Base-by-base conservation (phyloP, 2,888 invertebrate species). In the Oligia strigilis region DNA sequence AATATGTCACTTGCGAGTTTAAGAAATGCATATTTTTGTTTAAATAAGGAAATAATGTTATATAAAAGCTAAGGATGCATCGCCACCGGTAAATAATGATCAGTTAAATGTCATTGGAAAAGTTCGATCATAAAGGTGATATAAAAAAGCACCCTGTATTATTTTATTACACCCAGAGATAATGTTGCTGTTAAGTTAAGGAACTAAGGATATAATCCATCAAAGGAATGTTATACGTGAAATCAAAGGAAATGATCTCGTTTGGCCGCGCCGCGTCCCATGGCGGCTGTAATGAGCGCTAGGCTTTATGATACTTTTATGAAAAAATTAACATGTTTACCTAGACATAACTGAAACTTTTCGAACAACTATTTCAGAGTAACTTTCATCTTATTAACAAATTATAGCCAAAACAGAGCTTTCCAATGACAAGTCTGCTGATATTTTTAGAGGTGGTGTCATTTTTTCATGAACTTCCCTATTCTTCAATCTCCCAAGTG, bases 401-500 rank as follows among this genome's bases (percentile, higher is more conserved):
- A 55, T 55, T 11, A 40, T n/a, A 40, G 17, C 9, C 8, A 19
- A 36, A 29, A 55, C 46, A 77, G 4, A 14, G 17, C 40, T 52
- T 40, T 52, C 23, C 13, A 69, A 62, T 62, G 8, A 77, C 55
- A 67, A 23, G 13, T 58, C 23, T 43, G 40, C 60, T 6, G 8
- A 79, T 60, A 75, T 75, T 69, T 55, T 62, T 55, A 62, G 23
- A 19, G 8, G 29, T 52, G 40, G 58, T 46, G 36, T 75, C 36
- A 52, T 67, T 67, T 74, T 67, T 5, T 36, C 3, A 14, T 14
- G 29, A 19, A 36, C 19, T 40, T 9, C 14, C 36, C 46, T 75
- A n/a, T 49, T 79, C 36, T 46, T 36, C n/a, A 77, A 58, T 49
- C 52, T 36, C 17, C 79, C 77, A 77, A 75, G 67, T 79, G n/a